Evolutionary conservation across 2,797 vertebrate species (phyloP).

Genomic region (Fratercula arctica): DNA sequence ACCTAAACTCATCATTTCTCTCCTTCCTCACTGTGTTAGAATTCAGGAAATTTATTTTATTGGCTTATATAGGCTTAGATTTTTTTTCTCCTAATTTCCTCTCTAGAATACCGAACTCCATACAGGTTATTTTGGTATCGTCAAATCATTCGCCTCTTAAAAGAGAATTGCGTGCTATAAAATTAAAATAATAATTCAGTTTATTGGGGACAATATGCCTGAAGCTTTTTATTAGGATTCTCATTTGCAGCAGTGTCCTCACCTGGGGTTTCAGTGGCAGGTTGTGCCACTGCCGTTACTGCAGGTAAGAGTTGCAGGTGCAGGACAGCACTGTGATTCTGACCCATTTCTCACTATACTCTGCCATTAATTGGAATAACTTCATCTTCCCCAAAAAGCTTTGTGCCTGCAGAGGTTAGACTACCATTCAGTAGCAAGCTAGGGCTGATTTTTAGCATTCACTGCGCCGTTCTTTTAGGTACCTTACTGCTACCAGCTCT

Average conservation of each 20-base stretch:
- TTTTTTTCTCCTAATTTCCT: constrained; percentile 17
- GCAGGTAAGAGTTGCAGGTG: constrained; percentile 11
- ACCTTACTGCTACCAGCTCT: not conserved
- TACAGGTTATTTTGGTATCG: constrained; percentile 75
- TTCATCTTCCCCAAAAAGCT: not conserved
- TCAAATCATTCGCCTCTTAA: constrained; percentile 74
- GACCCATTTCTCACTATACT: not conserved
- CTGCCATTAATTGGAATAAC: not conserved
- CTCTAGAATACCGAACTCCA: not conserved
- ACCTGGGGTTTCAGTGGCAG: constrained; percentile 78
- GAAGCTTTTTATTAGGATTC: constrained; percentile 66
- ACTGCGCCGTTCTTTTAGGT: not conserved
- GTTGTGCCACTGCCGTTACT: constrained; percentile 72
- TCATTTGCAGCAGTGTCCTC: constrained; percentile 72
- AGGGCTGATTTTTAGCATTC: not conserved
- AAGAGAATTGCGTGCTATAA: constrained; percentile 58
- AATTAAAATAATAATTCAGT: constrained; percentile 76
- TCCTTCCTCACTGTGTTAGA: not conserved
- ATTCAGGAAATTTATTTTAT: constrained; percentile 11
- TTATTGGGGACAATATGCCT: constrained; percentile 72
- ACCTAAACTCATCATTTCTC: not conserved
- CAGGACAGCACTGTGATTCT: constrained; percentile 36
- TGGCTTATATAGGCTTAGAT: not conserved
- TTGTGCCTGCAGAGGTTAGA: not conserved
- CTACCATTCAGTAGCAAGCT: not conserved